Evolutionary conservation across 2,797 vertebrate genomes (phyloP).

Genomic region (Carapus acus): DNA sequence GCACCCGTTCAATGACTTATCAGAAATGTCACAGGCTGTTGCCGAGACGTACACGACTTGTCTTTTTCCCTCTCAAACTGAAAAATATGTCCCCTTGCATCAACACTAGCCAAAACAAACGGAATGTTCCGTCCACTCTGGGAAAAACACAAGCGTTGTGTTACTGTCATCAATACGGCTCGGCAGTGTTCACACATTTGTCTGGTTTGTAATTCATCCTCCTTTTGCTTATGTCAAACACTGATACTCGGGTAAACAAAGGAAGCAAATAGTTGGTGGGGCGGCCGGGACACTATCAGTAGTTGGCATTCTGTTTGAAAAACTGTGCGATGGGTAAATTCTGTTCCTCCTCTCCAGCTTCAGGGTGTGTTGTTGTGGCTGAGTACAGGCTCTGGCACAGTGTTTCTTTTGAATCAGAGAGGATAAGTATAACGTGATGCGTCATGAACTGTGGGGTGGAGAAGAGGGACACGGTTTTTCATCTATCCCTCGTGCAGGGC

Average conservation of each 20-base stretch:
- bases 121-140: slow-evolving; percentile 37
- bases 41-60: slow-evolving; percentile 15
- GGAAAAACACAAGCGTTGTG: slow-evolving; percentile 46
- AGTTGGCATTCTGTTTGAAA: slow-evolving; percentile 48
- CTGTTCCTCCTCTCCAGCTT: slow-evolving; percentile 50
- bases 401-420: slow-evolving; percentile 61
- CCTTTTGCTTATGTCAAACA: slow-evolving; percentile 57
- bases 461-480: slow-evolving; percentile 30
- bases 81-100: slow-evolving; percentile 43
- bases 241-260: slow-evolving; percentile 54
- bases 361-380: slow-evolving; percentile 44
- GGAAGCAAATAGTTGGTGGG: slow-evolving; percentile 47
- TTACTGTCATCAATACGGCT: slow-evolving; percentile 45
- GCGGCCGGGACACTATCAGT: slow-evolving; percentile 35
- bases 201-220: slow-evolving; percentile 61
- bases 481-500: too few relatives aligned
- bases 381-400: slow-evolving; percentile 40
- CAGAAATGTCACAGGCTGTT: slow-evolving; percentile 6
- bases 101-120: slow-evolving; percentile 46
- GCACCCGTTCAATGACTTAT: slow-evolving; percentile 17
- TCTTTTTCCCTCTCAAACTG: slow-evolving; percentile 24
- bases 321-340: slow-evolving; percentile 49
- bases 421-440: slow-evolving; percentile 46
- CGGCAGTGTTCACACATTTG: slow-evolving; percentile 60
- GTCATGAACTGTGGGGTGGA: slow-evolving; percentile 31